phyloP scores from a whole-genome alignment of 1,140 invertebrate species.

The Papilio aristodemus region DNA sequence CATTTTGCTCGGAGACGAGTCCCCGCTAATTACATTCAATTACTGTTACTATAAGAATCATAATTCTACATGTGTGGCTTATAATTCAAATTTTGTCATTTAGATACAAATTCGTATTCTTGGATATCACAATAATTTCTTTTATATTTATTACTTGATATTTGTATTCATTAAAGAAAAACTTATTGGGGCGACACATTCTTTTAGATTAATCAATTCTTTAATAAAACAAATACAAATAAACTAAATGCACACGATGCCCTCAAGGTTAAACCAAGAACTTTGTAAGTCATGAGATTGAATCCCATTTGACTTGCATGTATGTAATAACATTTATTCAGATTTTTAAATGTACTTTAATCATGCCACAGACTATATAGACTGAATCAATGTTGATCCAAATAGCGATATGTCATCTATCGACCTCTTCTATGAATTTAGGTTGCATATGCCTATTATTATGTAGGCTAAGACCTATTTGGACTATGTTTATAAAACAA shows the following conservation, averaged over 20 bases:
- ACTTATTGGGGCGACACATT: no score
- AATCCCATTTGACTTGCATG: not conserved
- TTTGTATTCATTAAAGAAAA: no score
- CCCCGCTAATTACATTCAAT: conserved; percentile 13
- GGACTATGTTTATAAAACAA: not conserved
- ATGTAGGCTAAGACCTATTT: conserved; percentile 1
- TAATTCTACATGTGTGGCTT: not conserved
- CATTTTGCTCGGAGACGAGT: conserved; percentile 37
- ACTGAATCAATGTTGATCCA: no score
- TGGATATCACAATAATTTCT: no score
- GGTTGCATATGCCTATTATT: not conserved
- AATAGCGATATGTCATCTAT: no score
- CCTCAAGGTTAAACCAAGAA: not conserved
- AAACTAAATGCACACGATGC: not conserved
- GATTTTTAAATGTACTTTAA: no score
- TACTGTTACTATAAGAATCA: not conserved
- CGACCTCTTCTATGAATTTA: not conserved
- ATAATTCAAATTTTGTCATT: no score
- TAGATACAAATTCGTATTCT: no score
- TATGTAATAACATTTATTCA: not conserved
- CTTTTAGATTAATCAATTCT: no score
- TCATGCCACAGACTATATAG: no score
- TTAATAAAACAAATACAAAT: not conserved
- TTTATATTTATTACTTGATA: no score
- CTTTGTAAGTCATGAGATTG: not conserved